These are phyloP conservation scores for Dolichallabes microphthalmus DNA, from an alignment of 2,113 vertebrate genomes.

Conservation along the genomic window DNA sequence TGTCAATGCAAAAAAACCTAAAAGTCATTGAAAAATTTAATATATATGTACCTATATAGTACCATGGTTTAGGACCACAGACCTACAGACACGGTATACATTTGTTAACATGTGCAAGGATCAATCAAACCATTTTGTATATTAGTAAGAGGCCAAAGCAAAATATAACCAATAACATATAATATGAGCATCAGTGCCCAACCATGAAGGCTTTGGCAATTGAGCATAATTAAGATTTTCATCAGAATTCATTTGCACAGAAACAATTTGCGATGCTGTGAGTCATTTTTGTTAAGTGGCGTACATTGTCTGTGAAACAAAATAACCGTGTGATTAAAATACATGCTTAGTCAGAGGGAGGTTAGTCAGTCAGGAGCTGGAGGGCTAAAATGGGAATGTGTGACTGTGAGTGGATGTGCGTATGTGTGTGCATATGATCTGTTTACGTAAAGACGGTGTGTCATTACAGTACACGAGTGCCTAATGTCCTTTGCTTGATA, in stretches of 20 bases:
- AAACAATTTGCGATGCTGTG: constrained; percentile 24
- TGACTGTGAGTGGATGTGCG: constrained; percentile 11
- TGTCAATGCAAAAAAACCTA: not conserved
- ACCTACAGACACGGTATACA: not conserved
- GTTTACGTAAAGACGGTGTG: constrained; percentile 8
- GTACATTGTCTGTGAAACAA: constrained; percentile 34
- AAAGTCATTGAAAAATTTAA: not conserved
- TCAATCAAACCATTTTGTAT: not conserved
- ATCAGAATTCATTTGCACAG: constrained; percentile 21
- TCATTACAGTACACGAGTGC: not conserved
- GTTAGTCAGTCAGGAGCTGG: constrained; percentile 36
- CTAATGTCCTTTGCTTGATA: not conserved
- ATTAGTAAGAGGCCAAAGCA: not conserved
- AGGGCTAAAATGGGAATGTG: constrained; percentile 30
- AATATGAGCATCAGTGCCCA: not conserved
- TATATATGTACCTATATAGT: too few species aligned
- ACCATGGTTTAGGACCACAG: not conserved
- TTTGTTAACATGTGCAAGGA: too few species aligned
- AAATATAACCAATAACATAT: not conserved
- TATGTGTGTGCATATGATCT: constrained; percentile 13
- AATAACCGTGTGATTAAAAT: constrained; percentile 42
- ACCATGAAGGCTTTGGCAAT: not conserved
- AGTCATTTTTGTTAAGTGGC: constrained; percentile 10
- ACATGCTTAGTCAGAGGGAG: constrained; percentile 31
- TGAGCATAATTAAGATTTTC: constrained; percentile 7